A percentile compares a stretch with the other conserved stretches of the same genome.
Conservation (phyloP, 2,113 vertebrate genomes). For the Diglossa brunneiventris region DNA sequence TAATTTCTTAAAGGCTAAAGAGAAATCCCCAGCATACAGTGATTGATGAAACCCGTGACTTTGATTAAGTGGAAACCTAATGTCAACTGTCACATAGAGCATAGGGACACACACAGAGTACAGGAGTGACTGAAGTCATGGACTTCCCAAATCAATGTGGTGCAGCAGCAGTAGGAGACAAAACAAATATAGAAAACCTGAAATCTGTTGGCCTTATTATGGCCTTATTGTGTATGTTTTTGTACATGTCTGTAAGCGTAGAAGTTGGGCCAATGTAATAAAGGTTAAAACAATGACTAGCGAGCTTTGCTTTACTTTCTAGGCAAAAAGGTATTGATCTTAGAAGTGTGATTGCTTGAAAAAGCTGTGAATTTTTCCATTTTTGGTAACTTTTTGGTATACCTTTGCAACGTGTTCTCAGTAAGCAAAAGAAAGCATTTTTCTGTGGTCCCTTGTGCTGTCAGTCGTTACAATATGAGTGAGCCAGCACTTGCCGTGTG, state of each 20-base stretch:
- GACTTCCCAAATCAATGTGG: neutral
- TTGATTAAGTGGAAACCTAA: constrained; percentile 38
- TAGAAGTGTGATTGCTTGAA: neutral
- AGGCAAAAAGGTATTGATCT: neutral
- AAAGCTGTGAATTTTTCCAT: neutral
- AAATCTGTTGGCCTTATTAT: neutral
- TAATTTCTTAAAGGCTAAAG: constrained; percentile 17
- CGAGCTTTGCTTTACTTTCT: neutral
- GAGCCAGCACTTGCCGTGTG: accelerated
- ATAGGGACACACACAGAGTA: neutral
- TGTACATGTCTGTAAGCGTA: neutral
- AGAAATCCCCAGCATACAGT: neutral
- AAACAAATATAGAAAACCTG: neutral
- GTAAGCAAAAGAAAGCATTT: neutral
- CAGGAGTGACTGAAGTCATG: neutral
- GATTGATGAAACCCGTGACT: neutral
- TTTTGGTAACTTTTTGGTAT: neutral
- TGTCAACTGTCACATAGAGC: neutral
- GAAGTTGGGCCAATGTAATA: neutral
- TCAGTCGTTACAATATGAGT: neutral
- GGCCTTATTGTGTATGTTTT: neutral
- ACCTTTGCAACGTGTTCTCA: neutral
- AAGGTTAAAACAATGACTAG: neutral
- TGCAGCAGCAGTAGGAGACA: neutral
- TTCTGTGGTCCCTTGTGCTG: neutral